These are phyloP conservation scores for Anolis carolinensis DNA, from an alignment of 2,113 vertebrate species.

Conservation along the genomic window DNA sequence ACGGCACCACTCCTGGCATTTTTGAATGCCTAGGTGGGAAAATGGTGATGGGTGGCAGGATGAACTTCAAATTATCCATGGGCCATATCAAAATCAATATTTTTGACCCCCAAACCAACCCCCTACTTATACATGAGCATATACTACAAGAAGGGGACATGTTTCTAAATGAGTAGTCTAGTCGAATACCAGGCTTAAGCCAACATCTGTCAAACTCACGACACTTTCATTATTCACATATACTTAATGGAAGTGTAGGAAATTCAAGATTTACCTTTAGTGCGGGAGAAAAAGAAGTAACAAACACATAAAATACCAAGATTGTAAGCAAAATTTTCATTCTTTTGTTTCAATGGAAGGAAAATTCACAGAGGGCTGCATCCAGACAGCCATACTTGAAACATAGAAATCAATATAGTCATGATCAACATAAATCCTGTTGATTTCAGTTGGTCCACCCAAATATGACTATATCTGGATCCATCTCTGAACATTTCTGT, in stretches of 20 bases:
- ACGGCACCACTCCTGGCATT: too few relatives aligned
- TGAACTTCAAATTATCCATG: too few relatives aligned
- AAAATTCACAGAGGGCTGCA: constrained; percentile 32
- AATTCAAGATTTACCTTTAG: neutral
- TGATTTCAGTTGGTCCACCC: neutral
- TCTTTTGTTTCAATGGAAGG: constrained; percentile 11
- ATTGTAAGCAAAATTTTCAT: constrained; percentile 7
- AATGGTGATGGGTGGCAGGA: too few relatives aligned
- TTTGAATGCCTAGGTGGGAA: too few relatives aligned
- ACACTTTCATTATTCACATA: neutral
- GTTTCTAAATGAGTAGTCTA: too few relatives aligned
- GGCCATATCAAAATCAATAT: too few relatives aligned
- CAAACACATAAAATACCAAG: neutral
- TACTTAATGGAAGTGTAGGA: neutral
- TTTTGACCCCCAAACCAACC: too few relatives aligned
- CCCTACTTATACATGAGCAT: too few relatives aligned
- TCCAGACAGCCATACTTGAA: neutral
- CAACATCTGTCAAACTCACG: neutral
- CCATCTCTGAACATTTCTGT: constrained; percentile 41
- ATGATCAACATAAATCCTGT: neutral
- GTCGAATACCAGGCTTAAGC: neutral
- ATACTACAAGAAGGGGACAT: too few relatives aligned
- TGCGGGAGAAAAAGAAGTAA: neutral
- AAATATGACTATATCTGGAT: neutral
- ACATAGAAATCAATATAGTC: neutral